Evolutionary conservation across 2,888 invertebrate genomes (phyloP).

Genomic region (Uropetala carovei): DNA sequence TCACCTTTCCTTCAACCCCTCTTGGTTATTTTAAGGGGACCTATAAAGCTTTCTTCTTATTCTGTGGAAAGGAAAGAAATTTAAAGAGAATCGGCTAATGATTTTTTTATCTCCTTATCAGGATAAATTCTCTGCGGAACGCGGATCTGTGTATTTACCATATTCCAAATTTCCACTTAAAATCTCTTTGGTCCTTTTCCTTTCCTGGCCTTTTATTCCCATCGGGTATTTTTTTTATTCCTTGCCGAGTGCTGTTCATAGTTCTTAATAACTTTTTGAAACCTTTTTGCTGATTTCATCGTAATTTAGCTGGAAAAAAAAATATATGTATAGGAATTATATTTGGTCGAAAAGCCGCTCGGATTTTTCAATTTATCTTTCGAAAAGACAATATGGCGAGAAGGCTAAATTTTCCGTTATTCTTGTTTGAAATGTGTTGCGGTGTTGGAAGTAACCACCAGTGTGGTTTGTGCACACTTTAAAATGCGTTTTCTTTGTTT

Average conservation of each 20-base stretch:
- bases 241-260: background rate
- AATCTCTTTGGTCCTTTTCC: background rate
- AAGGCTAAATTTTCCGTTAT: background rate
- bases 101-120: constrained; percentile 19
- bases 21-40: background rate
- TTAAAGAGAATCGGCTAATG: background rate
- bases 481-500: background rate
- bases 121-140: constrained; percentile 18
- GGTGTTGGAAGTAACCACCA: background rate
- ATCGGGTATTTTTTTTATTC: background rate
- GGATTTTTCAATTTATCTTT: background rate
- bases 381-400: background rate
- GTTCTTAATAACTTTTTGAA: constrained; percentile 5
- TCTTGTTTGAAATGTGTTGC: background rate
- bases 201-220: background rate
- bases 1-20: constrained; percentile 9
- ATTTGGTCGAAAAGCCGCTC: background rate
- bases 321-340: background rate
- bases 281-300: constrained; percentile 32
- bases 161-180: background rate
- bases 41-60: background rate
- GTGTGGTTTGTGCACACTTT: background rate
- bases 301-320: background rate
- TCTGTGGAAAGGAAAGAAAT: background rate
- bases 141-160: background rate